phyloP scores from a whole-genome alignment of 2,888 invertebrate species.

The Agrotis segetum region DNA sequence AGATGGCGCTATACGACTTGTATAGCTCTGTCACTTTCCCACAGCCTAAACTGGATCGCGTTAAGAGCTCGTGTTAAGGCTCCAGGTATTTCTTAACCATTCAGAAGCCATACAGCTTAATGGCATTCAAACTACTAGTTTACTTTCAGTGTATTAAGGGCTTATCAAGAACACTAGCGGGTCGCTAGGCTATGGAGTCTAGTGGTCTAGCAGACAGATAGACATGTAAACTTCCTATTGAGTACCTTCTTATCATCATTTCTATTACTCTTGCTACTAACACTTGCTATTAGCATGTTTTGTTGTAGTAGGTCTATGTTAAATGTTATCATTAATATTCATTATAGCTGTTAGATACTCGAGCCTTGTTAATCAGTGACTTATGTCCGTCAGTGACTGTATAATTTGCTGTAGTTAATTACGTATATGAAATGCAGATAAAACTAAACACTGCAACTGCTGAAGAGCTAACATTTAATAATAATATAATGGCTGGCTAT shows the following conservation, averaged over 20 bases:
- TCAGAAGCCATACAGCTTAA: too few relatives aligned
- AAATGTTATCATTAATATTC: slow-evolving; percentile 46
- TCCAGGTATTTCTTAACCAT: too few relatives aligned
- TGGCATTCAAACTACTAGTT: too few relatives aligned
- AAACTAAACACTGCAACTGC: neutral
- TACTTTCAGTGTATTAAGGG: too few relatives aligned
- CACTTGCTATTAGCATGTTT: slow-evolving; percentile 24
- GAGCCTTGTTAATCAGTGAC: slow-evolving; percentile 25
- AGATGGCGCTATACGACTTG: too few relatives aligned
- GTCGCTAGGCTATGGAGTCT: neutral
- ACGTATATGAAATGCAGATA: neutral
- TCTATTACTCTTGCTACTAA: slow-evolving; percentile 36
- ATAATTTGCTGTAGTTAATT: slow-evolving; percentile 25
- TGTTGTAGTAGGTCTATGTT: slow-evolving; percentile 15
- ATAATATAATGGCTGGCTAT: slow-evolving; percentile 1
- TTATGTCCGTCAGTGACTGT: slow-evolving; percentile 36
- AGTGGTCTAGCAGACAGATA: neutral
- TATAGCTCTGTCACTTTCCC: too few relatives aligned
- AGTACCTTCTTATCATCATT: slow-evolving; percentile 19
- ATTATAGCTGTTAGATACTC: slow-evolving; percentile 31
- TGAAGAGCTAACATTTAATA: slow-evolving; percentile 7
- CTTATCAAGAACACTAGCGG: neutral
- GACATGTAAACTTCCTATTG: slow-evolving; percentile 36
- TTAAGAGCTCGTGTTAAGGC: too few relatives aligned
- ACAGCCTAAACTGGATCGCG: too few relatives aligned